Evolutionary conservation across 2,888 invertebrate genomes (phyloP).

Genomic region (Quadroppia sp.): DNA sequence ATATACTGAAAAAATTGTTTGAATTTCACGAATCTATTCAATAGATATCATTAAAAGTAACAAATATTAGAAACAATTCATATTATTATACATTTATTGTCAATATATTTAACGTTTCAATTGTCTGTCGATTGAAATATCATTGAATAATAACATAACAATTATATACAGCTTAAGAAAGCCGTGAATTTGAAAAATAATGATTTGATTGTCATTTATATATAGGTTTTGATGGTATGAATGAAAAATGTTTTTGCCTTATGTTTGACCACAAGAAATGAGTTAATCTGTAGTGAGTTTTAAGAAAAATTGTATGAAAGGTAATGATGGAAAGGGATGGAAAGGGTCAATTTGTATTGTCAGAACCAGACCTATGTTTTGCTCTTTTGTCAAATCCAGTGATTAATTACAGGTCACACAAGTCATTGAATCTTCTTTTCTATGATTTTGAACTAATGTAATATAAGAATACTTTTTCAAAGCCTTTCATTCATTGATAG

Average conservation of each 20-base stretch:
- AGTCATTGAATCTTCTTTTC: slow-evolving; percentile 9
- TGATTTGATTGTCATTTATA: slow-evolving; percentile 9
- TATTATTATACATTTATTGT: neutral
- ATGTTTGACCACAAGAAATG: neutral
- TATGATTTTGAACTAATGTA: neutral
- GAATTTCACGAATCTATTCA: too few species aligned
- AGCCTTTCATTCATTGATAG: too few species aligned
- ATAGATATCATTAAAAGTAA: too few species aligned
- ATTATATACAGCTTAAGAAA: neutral
- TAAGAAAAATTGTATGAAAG: slow-evolving; percentile 8
- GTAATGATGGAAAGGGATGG: slow-evolving; percentile 21
- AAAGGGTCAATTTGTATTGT: slow-evolving; percentile 1
- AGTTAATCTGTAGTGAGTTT: neutral
- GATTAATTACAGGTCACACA: slow-evolving; percentile 11
- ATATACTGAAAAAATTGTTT: neutral
- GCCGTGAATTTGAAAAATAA: slow-evolving; percentile 18
- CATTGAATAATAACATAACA: neutral
- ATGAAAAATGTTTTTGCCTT: slow-evolving; percentile 17
- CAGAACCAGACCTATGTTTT: slow-evolving; percentile 24
- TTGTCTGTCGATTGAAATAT: too few species aligned
- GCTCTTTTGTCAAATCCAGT: slow-evolving; percentile 28
- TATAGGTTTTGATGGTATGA: neutral
- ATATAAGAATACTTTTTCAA: too few species aligned
- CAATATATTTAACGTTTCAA: neutral
- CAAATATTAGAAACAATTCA: too few species aligned